Percentiles rank a stretch among this genome's conserved stretches.
These are phyloP conservation scores for Rhadinocentrus ornatus DNA, from an alignment of 2,797 vertebrate genomes.

Conservation along the genomic window DNA sequence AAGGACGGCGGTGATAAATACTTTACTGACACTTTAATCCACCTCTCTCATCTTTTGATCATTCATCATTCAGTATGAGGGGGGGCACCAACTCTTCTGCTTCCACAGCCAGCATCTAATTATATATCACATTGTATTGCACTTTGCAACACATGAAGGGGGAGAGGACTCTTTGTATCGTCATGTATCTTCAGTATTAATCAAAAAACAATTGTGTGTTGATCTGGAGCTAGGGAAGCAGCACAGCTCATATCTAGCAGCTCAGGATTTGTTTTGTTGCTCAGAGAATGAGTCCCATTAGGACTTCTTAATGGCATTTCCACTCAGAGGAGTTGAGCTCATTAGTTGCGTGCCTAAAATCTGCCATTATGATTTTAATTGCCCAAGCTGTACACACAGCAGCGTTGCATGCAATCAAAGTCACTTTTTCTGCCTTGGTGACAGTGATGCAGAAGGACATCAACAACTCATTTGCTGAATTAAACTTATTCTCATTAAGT, in stretches of 20 bases:
- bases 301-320: conserved; percentile 75
- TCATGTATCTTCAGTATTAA: conserved; percentile 67
- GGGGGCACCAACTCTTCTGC: conserved; percentile 20
- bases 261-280: conserved; percentile 69
- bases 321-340: conserved; percentile 75
- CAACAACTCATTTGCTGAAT: conserved; percentile 16
- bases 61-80: conserved; percentile 55
- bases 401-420: conserved; percentile 62
- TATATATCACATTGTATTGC: conserved; percentile 50
- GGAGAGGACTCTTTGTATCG: conserved; percentile 54
- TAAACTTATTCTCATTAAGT: conserved; percentile 18
- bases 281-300: conserved; percentile 67
- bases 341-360: conserved; percentile 76
- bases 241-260: conserved; percentile 59
- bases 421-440: conserved; percentile 30
- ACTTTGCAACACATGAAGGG: conserved; percentile 41
- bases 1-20: conserved; percentile 32
- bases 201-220: conserved; percentile 67
- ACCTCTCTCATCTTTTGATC: conserved; percentile 20
- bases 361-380: conserved; percentile 77
- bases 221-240: conserved; percentile 57
- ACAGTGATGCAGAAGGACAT: conserved; percentile 41
- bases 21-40: conserved; percentile 35
- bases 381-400: conserved; percentile 58
- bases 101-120: conserved; percentile 54